Evolutionary conservation across 2,113 vertebrate species (phyloP), one percentile per base, ranked within the genome.

Genomic region (Tetrax tetrax): DNA sequence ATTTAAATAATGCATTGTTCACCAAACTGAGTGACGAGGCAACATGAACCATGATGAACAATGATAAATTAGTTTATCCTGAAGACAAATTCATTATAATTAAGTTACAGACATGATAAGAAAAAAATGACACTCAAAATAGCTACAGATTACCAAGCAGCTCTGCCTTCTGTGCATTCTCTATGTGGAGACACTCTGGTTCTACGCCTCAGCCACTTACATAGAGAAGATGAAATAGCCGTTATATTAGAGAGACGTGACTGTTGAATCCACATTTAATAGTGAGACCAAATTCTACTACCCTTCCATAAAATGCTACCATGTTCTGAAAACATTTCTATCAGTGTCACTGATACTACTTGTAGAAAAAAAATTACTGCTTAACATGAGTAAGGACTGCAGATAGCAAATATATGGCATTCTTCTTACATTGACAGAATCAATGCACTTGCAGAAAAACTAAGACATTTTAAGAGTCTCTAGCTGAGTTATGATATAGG

Each of bases 1-100:
- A 75, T 80, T 97, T 96, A 81, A 93, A 86, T 93, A 77, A 64
- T 7, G 7, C 90, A 25, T 45, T 93, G 45, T 68, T 90, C 95
- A 94, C 48, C 50, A 81, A 88, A 64, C 72, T 72, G 45, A n/a
- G 53, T 33, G 45, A 56, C 4, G 4, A 78, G n/a, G 57, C 69
- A 96, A 63, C 5, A 2, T 83, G 53, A 94, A 20, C 56, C 29
- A 15, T 45, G 35, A 91, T 1, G 14, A 90, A 38, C 37, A 70
- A 25, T 54, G 68, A 86, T 80, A 76, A 83, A 68, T 83, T 69
- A 76, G 48, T 74, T 89, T 91, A 37, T 78, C 72, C 57, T 68
- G 43, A 85, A 91, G 70, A 85, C 24, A 90, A 90, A 83, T 91
- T 64, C 20, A 28, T 66, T 65, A 37, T 59, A 37, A 86, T 65